A percentile compares a stretch with the other conserved stretches of the same genome.
These are phyloP conservation scores for Sitta europaea DNA, from an alignment of 2,113 vertebrate species.

Conservation along the genomic window DNA sequence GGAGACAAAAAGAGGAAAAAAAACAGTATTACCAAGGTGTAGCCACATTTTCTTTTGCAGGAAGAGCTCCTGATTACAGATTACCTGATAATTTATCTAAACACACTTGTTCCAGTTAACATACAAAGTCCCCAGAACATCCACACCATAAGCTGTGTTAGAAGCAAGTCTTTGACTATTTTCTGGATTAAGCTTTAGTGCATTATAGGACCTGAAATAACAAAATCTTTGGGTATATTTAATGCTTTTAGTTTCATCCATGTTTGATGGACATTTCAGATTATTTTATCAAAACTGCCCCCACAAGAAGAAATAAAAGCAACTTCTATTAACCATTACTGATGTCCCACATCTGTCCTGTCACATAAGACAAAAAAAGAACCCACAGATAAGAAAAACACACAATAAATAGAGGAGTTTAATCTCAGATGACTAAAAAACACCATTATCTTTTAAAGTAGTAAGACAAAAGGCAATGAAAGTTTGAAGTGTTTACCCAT, in stretches of 20 bases:
- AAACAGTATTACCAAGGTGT: not conserved
- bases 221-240: not conserved
- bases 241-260: not conserved
- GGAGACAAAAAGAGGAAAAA: not conserved
- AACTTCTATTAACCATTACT: not conserved
- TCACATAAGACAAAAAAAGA: not conserved
- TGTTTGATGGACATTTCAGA: not conserved
- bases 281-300: not conserved
- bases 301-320: not conserved
- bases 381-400: not conserved
- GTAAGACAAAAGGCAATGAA: not conserved
- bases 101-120: not conserved
- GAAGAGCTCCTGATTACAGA: not conserved
- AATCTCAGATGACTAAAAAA: not conserved
- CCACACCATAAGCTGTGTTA: not conserved
- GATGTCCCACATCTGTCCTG: not conserved
- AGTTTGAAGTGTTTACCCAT: not conserved
- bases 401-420: not conserved
- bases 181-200: not conserved
- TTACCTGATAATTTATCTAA: not conserved
- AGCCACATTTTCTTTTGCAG: not conserved
- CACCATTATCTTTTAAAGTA: not conserved
- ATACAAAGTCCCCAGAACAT: not conserved
- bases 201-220: rapidly evolving
- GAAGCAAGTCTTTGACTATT: not conserved